Evolutionary conservation across 2,113 vertebrate genomes (phyloP).

Genomic region (Apus apus): DNA sequence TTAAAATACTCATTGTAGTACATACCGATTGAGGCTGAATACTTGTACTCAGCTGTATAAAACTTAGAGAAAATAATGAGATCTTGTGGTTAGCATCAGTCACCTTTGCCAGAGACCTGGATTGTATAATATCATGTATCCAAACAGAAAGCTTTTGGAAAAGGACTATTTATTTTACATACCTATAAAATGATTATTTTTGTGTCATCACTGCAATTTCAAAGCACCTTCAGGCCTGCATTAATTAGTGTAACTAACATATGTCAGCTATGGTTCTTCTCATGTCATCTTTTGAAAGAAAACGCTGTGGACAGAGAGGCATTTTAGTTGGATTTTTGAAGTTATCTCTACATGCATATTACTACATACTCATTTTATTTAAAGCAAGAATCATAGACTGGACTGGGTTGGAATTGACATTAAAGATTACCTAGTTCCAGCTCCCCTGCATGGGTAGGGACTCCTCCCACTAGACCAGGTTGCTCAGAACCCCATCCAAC

Average conservation of each 20-base stretch:
- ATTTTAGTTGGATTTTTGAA: slow-evolving; percentile 1
- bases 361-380: neutral
- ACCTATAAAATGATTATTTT: neutral
- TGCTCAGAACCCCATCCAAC: too few species aligned
- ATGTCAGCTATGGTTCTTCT: slow-evolving; percentile 7
- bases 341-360: neutral
- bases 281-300: slow-evolving; percentile 34
- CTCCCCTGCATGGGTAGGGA: too few species aligned
- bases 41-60: neutral
- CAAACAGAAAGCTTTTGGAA: neutral
- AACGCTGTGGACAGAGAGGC: slow-evolving; percentile 3
- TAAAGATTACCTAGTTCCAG: too few species aligned
- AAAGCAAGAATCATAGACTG: neutral
- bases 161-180: neutral
- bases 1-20: neutral
- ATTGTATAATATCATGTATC: neutral
- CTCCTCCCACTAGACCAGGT: too few species aligned
- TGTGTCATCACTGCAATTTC: neutral
- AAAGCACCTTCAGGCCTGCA: neutral
- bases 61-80: neutral
- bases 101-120: neutral
- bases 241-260: slow-evolving; percentile 15
- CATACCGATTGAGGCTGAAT: neutral
- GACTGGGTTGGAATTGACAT: too few species aligned
- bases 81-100: neutral